A percentile compares a stretch with the other conserved stretches of the same genome.
phyloP scores from a whole-genome alignment of 1,140 invertebrate genomes.

The Drosophila pseudoananassae region DNA sequence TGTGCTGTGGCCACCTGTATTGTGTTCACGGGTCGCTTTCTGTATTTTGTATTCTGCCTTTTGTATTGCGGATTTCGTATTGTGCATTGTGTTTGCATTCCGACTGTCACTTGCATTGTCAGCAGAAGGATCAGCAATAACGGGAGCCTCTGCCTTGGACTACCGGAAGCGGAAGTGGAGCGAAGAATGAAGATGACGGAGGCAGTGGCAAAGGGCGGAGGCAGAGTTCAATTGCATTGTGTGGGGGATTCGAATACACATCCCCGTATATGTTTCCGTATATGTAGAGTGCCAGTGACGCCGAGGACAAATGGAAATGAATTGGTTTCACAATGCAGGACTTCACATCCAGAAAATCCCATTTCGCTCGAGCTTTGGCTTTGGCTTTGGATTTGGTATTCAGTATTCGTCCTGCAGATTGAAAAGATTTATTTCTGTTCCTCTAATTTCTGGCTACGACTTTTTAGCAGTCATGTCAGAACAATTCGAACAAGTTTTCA shows the following conservation, averaged over 20 bases:
- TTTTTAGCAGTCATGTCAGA: conserved; percentile 17
- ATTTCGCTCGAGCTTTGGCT: conserved; percentile 33
- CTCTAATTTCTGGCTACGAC: conserved; percentile 43
- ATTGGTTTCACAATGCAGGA: conserved; percentile 68
- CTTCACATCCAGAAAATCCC: conserved; percentile 51
- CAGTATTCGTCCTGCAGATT: conserved; percentile 24
- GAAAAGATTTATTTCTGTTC: conserved; percentile 24
- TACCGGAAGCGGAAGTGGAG: conserved; percentile 38
- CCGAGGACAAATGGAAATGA: conserved; percentile 62
- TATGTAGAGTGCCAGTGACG: conserved; percentile 43
- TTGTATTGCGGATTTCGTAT: conserved; percentile 34
- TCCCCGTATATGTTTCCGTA: conserved; percentile 1
- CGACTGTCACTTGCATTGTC: conserved; percentile 70
- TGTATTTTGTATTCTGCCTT: conserved; percentile 42
- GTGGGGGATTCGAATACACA: background rate
- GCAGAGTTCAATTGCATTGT: conserved; percentile 59
- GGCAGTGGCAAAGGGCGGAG: conserved; percentile 17
- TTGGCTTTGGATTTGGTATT: conserved; percentile 29
- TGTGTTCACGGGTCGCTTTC: conserved; percentile 36
- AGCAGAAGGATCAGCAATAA: conserved; percentile 46
- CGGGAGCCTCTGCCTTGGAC: background rate
- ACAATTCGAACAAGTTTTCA: conserved; percentile 36
- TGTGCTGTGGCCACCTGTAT: conserved; percentile 42
- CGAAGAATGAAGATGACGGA: background rate
- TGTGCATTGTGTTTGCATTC: conserved; percentile 65